Conservation (phyloP, 2,797 vertebrate species). For the Acipenser ruthenus region DNA sequence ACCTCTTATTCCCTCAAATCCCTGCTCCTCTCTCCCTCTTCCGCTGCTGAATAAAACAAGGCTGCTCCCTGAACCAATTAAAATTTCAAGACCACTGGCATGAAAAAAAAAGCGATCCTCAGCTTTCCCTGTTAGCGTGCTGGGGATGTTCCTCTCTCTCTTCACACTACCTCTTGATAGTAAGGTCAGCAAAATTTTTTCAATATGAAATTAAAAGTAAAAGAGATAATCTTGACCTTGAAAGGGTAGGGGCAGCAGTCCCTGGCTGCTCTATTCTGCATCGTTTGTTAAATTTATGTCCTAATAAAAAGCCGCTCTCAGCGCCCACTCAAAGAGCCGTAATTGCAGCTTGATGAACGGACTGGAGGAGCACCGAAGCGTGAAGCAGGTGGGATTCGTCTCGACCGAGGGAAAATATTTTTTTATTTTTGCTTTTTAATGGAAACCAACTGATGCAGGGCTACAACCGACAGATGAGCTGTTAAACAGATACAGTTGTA, state of each 20-base stretch:
- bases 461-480: not conserved
- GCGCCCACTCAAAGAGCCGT: not conserved
- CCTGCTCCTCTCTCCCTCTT: no score
- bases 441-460: not conserved
- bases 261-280: not conserved
- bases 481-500: not conserved
- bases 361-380: not conserved
- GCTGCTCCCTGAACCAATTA: conserved; percentile 20
- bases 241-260: not conserved
- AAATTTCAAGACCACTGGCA: conserved; percentile 7
- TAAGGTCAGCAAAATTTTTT: conserved; percentile 12
- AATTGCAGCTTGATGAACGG: not conserved
- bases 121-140: no score
- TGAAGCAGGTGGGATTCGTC: not conserved
- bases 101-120: not conserved
- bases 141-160: no score
- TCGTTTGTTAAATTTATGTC: not conserved
- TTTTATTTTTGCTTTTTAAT: not conserved
- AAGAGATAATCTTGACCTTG: not conserved
- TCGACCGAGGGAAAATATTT: not conserved
- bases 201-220: not conserved
- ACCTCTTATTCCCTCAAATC: no score
- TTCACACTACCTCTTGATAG: not conserved
- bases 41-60: not conserved
- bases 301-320: not conserved